Conservation (phyloP, 1,140 invertebrate genomes). For the Drosophila triauraria region DNA sequence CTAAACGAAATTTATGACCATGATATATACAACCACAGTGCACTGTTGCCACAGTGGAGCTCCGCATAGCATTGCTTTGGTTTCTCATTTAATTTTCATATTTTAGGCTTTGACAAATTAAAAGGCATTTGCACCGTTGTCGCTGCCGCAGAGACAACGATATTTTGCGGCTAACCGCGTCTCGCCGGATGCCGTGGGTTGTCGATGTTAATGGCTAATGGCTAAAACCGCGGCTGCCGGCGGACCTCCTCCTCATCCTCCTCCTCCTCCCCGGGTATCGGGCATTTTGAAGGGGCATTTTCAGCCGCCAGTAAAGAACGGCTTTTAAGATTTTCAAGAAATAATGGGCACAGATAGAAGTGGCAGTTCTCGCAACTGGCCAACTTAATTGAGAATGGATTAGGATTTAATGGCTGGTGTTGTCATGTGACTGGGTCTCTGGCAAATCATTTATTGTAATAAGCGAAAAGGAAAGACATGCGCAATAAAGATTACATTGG, state of each 20-base stretch:
- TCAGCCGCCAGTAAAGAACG: constrained; percentile 35
- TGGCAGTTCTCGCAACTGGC: constrained; percentile 23
- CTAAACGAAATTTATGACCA: no score
- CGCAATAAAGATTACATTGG: neutral
- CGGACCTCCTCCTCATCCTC: constrained; percentile 2
- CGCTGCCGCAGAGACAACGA: constrained; percentile 63
- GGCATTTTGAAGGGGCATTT: constrained; percentile 34
- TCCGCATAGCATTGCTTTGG: constrained; percentile 62
- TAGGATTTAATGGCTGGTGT: constrained; percentile 21
- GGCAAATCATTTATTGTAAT: constrained; percentile 21
- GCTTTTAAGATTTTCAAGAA: constrained; percentile 36
- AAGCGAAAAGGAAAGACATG: neutral
- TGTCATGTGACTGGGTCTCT: constrained; percentile 22
- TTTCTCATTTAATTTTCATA: constrained; percentile 83
- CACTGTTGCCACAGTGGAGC: constrained; percentile 38
- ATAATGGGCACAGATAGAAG: constrained; percentile 34
- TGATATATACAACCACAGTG: constrained; percentile 25
- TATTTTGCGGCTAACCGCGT: constrained; percentile 78
- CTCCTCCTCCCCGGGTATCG: neutral
- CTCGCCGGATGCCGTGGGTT: constrained; percentile 77
- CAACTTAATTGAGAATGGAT: constrained; percentile 32
- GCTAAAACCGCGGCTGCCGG: constrained; percentile 43
- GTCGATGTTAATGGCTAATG: constrained; percentile 74
- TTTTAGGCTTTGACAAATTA: constrained; percentile 84
- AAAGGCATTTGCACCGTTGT: constrained; percentile 82